Percentiles rank a stretch among this genome's conserved stretches.
These are phyloP conservation scores for Brachionus plicatilis DNA, from an alignment of 1,140 invertebrate genomes.

Conservation along the genomic window DNA sequence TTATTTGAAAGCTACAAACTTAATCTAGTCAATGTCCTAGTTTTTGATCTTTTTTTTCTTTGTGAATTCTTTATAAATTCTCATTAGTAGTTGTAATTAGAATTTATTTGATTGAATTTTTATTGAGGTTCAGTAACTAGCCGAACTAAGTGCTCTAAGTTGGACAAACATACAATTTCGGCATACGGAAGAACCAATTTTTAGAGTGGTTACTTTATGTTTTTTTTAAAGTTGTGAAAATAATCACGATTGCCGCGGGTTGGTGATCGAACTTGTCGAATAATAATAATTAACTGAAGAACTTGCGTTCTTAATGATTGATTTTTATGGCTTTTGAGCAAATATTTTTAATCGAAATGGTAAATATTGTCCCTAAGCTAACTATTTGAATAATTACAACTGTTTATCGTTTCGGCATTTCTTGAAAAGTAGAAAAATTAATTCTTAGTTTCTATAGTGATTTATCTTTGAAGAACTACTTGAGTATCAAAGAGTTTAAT, in stretches of 20 bases:
- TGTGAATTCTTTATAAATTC: background rate
- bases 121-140: background rate
- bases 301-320: background rate
- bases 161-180: background rate
- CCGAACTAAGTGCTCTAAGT: background rate
- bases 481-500: too few relatives aligned
- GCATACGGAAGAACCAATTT: background rate
- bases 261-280: background rate
- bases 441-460: background rate
- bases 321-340: background rate
- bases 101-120: background rate
- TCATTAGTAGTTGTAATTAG: slow-evolving; percentile 7
- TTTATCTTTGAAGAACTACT: background rate
- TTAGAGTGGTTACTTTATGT: background rate
- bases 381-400: slow-evolving; percentile 1
- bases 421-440: background rate
- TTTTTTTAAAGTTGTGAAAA: background rate
- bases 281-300: background rate
- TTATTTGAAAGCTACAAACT: background rate
- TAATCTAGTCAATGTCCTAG: slow-evolving; percentile 35
- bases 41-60: slow-evolving; percentile 16
- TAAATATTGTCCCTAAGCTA: background rate
- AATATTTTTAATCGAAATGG: background rate
- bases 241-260: background rate
- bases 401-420: background rate